Evolutionary conservation across 2,888 invertebrate genomes (phyloP), one percentile per base, ranked within the genome.

Genomic region (Ennomos erosarius): DNA sequence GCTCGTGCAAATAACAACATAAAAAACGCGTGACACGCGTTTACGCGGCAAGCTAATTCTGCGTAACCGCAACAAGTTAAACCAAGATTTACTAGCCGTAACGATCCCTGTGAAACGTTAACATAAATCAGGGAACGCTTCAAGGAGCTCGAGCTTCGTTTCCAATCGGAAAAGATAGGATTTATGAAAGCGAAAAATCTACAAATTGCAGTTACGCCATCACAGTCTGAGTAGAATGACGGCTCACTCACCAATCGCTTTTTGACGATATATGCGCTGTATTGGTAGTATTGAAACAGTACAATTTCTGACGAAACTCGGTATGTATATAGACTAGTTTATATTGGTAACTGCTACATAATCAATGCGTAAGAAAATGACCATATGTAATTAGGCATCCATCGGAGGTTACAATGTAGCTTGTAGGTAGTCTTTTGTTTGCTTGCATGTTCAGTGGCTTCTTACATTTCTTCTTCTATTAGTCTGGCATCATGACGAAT

Each of bases 61-160:
- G 62, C 66, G 71, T 73, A 69, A 66, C 79, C 76, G 84, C 85
- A 86, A 86, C 85, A 87, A 87, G 87, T 87, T 85, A 86, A 84
- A 78, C 63, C 73, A 82, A 60, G 86, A 88, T 88, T 87, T 87
- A 88, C 85, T 81, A 80, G 75, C 78, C 82, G 81, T 84, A 84
- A 85, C 85, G 83, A 82, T 81, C 77, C 80, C 78, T 80, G 81
- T 83, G 79, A 84, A 84, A 84, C 80, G 78, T 77, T 76, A 72
- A 75, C 81, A 85, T 86, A 88, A 87, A 87, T 87, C 86, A 85
- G 75, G 71, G 75, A 81, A 79, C 80, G 78, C 74, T 76, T 73
- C 70, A 73, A 74, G 70, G 69, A 76, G 72, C 76, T 50, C 59
- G 59, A 48, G 59, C 9, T 47, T 56, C 48, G 56, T 52, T 62